phyloP scores from a whole-genome alignment of 2,113 vertebrate genomes.

The Trematocara nigrifrons region DNA sequence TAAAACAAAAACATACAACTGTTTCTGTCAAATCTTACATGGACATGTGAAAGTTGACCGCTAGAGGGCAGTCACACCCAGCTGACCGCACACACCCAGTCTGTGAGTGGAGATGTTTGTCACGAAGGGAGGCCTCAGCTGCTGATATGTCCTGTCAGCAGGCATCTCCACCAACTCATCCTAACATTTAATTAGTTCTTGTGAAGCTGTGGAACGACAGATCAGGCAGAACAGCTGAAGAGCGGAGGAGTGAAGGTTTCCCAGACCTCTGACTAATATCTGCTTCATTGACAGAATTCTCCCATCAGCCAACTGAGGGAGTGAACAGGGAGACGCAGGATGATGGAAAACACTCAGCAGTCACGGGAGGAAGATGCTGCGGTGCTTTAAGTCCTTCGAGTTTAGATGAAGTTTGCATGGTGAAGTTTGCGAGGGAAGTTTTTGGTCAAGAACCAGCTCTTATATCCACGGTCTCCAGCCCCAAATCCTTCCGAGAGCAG shows the following conservation, averaged over 20 bases:
- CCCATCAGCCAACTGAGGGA: slow-evolving; percentile 41
- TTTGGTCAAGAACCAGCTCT: neutral
- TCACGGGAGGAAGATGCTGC: neutral
- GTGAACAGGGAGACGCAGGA: neutral
- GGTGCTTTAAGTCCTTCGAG: neutral
- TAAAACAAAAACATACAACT: neutral
- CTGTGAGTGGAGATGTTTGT: neutral
- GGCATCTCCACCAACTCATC: slow-evolving; percentile 47
- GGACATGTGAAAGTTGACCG: neutral
- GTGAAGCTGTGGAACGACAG: slow-evolving; percentile 29
- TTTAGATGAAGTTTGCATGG: neutral
- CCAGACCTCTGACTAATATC: slow-evolving; percentile 65
- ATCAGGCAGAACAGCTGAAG: slow-evolving; percentile 17
- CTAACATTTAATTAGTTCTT: slow-evolving; percentile 65
- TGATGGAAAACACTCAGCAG: neutral
- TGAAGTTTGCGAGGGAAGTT: neutral
- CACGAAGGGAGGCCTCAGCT: neutral
- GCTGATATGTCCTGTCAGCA: slow-evolving; percentile 58
- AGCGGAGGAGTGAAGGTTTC: slow-evolving; percentile 42
- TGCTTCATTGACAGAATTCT: slow-evolving; percentile 66
- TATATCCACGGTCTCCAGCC: neutral
- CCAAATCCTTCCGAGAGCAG: neutral
- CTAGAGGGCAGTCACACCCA: slow-evolving; percentile 47
- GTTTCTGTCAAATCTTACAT: neutral
- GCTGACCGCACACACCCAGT: neutral